Evolutionary conservation across 2,888 invertebrate genomes (phyloP).

Genomic region (Electrophaes corylata): DNA sequence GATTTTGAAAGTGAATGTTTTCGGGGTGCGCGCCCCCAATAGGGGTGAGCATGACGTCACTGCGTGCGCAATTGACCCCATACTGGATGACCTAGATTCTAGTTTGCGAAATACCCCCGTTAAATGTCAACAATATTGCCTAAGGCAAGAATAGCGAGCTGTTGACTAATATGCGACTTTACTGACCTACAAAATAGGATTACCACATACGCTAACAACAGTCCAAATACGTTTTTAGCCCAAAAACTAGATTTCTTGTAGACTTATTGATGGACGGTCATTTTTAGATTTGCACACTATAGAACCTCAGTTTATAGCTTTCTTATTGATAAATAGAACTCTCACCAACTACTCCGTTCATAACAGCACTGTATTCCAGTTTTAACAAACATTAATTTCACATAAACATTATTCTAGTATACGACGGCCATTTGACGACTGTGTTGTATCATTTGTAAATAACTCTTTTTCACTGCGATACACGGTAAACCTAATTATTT

Average conservation of each 20-base stretch:
- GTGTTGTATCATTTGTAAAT: slow-evolving; percentile 57
- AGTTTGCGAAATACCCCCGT: slow-evolving; percentile 63
- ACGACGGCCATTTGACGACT: slow-evolving; percentile 71
- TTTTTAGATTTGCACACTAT: neutral
- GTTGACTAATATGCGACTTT: slow-evolving; percentile 61
- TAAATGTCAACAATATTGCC: slow-evolving; percentile 75
- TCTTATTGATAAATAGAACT: slow-evolving; percentile 27
- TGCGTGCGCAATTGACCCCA: slow-evolving; percentile 73
- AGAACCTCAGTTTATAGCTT: neutral
- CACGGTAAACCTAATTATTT: slow-evolving; percentile 36
- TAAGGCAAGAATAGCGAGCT: slow-evolving; percentile 49
- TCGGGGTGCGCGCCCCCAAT: slow-evolving; percentile 49
- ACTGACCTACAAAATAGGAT: slow-evolving; percentile 53
- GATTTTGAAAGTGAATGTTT: slow-evolving; percentile 64
- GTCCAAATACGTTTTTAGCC: slow-evolving; percentile 34
- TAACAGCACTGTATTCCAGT: slow-evolving; percentile 57
- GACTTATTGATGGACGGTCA: neutral
- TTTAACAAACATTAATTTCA: slow-evolving; percentile 52
- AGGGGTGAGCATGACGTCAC: slow-evolving; percentile 68
- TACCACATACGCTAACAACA: slow-evolving; percentile 24
- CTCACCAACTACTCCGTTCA: slow-evolving; percentile 65
- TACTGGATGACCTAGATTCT: slow-evolving; percentile 67
- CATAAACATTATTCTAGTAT: slow-evolving; percentile 64
- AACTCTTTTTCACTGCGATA: slow-evolving; percentile 55
- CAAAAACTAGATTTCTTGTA: slow-evolving; percentile 17